Evolutionary conservation across 1,140 invertebrate genomes (phyloP).

Genomic region (Planococcus citri): DNA sequence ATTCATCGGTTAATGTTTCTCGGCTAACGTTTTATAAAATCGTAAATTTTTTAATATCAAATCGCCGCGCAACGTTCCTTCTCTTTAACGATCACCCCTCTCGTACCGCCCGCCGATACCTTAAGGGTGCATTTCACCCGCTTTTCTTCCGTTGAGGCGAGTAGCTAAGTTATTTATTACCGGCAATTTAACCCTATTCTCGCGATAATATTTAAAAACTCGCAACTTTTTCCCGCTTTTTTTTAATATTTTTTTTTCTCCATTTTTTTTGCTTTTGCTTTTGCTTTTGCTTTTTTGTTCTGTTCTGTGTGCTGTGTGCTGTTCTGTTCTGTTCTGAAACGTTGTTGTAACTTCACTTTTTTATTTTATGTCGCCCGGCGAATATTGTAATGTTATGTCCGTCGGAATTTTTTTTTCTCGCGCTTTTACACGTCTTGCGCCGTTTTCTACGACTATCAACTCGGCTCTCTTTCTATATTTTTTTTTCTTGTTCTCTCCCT

Average conservation of each 20-base stretch:
- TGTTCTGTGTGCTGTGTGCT: not conserved
- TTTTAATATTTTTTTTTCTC: constrained; percentile 5
- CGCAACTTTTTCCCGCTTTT: constrained; percentile 14
- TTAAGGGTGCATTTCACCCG: constrained; percentile 19
- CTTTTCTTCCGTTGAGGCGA: constrained; percentile 17
- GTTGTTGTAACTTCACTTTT: not conserved
- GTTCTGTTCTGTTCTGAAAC: not conserved
- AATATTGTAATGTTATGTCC: too few species aligned
- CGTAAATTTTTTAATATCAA: constrained; percentile 21
- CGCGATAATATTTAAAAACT: constrained; percentile 20
- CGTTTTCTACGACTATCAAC: too few species aligned
- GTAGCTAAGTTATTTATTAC: constrained; percentile 20
- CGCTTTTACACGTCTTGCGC: too few species aligned
- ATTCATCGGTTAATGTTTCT: constrained; percentile 20
- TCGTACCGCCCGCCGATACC: not conserved
- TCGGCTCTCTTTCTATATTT: too few species aligned
- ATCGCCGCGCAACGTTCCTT: constrained; percentile 17
- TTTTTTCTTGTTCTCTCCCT: too few species aligned
- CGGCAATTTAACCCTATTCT: constrained; percentile 20
- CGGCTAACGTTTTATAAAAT: constrained; percentile 20
- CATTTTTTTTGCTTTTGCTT: not conserved
- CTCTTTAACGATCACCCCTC: constrained; percentile 18
- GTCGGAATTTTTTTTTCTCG: too few species aligned
- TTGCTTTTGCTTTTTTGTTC: too few species aligned
- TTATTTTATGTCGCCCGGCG: too few species aligned